Percentiles rank a stretch among this genome's conserved stretches.
Conservation (phyloP, 2,113 vertebrate genomes). For the Euleptes europaea region DNA sequence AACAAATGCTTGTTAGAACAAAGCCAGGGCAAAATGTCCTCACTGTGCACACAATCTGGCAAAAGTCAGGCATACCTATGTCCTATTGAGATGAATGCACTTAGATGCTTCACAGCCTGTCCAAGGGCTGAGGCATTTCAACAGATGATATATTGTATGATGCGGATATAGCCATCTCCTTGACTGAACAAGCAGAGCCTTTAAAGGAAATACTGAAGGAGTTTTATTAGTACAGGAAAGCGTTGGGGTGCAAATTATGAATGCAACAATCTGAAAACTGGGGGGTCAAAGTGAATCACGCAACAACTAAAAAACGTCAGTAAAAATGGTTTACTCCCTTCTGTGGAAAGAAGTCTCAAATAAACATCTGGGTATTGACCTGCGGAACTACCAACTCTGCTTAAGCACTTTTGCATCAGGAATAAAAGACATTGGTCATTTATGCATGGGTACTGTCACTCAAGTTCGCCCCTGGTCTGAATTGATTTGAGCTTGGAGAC, state of each 20-base stretch:
- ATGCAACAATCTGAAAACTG: not conserved
- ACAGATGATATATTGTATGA: not conserved
- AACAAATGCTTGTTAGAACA: not conserved
- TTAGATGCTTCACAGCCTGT: not conserved
- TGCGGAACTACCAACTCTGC: not conserved
- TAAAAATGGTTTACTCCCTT: not conserved
- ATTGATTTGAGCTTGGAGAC: no score
- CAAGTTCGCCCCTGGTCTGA: no score
- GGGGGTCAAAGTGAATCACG: no score
- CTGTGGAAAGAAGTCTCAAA: not conserved
- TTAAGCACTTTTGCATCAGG: not conserved
- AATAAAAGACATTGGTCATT: not conserved
- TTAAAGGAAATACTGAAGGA: not conserved
- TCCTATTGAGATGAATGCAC: not conserved
- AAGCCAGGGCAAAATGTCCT: not conserved
- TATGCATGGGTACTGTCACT: no score
- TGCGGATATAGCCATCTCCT: not conserved
- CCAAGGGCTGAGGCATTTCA: not conserved
- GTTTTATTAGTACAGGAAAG: not conserved
- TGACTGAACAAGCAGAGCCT: not conserved
- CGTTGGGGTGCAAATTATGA: not conserved
- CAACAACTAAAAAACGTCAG: not conserved
- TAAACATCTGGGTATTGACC: not conserved
- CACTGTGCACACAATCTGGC: not conserved
- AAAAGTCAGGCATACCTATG: no score